phyloP scores from a whole-genome alignment of 2,797 vertebrate genomes.

The Bradypodion pumilum region DNA sequence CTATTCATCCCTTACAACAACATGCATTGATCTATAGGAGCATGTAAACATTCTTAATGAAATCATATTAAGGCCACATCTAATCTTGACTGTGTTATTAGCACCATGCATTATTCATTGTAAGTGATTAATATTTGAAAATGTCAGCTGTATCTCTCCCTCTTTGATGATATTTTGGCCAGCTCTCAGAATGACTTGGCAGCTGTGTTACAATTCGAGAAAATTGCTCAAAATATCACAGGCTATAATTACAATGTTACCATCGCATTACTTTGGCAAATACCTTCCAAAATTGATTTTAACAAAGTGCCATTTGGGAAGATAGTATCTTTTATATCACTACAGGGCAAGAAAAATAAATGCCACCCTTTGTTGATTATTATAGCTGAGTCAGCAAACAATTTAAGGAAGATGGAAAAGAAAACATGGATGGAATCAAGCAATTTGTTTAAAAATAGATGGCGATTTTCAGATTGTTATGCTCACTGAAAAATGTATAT shows the following conservation, averaged over 20 bases:
- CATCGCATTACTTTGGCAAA: slow-evolving; percentile 29
- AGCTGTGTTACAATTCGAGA: slow-evolving; percentile 38
- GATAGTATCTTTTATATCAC: neutral
- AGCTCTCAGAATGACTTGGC: slow-evolving; percentile 35
- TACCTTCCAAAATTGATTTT: slow-evolving; percentile 41
- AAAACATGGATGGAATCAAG: neutral
- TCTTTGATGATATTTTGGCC: slow-evolving; percentile 32
- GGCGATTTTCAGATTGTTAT: neutral
- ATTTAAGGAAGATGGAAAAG: neutral
- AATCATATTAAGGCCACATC: slow-evolving; percentile 19
- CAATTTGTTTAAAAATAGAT: neutral
- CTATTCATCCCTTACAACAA: neutral
- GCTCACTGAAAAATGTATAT: slow-evolving; percentile 5
- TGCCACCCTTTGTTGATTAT: neutral
- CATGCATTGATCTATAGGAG: neutral
- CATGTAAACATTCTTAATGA: neutral
- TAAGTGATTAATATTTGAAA: slow-evolving; percentile 60
- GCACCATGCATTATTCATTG: slow-evolving; percentile 46
- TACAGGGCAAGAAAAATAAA: neutral
- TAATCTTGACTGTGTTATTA: slow-evolving; percentile 54
- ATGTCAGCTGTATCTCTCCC: neutral
- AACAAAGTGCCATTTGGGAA: slow-evolving; percentile 28
- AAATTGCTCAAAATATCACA: slow-evolving; percentile 49
- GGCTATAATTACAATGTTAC: slow-evolving; percentile 27
- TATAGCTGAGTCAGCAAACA: slow-evolving; percentile 24